phyloP scores from a whole-genome alignment of 2,888 invertebrate species.

The Junonia oenone region DNA sequence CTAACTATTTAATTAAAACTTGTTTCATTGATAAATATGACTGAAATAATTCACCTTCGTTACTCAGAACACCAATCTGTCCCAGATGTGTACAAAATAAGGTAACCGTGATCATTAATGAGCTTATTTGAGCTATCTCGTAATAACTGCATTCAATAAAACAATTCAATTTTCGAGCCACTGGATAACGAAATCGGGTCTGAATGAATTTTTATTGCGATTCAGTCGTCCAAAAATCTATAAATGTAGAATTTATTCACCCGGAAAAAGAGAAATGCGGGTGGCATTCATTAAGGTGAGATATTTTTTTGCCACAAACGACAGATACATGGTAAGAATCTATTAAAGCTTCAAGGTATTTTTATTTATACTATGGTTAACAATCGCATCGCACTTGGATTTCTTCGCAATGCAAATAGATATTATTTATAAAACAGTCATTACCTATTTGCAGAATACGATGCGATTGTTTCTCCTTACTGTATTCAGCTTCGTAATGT shows the following conservation, averaged over 20 bases:
- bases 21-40: not conserved
- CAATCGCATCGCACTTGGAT: constrained; percentile 51
- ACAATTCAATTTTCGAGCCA: constrained; percentile 11
- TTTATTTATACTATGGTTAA: constrained; percentile 29
- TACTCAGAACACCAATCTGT: not conserved
- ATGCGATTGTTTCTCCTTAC: constrained; percentile 38
- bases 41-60: not conserved
- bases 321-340: not conserved
- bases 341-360: constrained; percentile 6
- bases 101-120: constrained; percentile 6
- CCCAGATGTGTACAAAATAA: not conserved
- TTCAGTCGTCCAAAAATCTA: not conserved
- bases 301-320: not conserved
- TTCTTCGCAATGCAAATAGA: constrained; percentile 48
- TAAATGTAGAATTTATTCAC: not conserved
- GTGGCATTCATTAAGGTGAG: not conserved
- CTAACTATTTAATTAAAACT: not conserved
- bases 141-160: constrained; percentile 10
- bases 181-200: constrained; percentile 7
- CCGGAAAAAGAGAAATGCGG: not conserved
- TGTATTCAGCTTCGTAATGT: constrained; percentile 37
- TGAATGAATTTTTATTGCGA: not conserved
- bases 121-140: constrained; percentile 4
- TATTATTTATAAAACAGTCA: constrained; percentile 30
- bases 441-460: constrained; percentile 44